Percentiles rank a stretch among this genome's conserved stretches.
Conservation (phyloP, 2,797 vertebrate species). For the Garrulus glandarius region DNA sequence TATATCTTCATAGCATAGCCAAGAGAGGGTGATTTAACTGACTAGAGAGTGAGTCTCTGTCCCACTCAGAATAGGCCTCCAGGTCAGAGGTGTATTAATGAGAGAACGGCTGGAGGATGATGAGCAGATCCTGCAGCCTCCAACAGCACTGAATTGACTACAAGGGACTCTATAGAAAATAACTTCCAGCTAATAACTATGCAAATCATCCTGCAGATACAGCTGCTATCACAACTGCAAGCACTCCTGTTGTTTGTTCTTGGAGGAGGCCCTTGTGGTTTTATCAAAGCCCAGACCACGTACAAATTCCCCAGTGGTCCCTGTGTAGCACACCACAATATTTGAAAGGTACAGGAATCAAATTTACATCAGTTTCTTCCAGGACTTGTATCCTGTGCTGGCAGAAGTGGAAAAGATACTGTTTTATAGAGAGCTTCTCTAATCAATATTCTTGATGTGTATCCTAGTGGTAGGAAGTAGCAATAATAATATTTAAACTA, state of each 20-base stretch:
- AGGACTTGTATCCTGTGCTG: neutral
- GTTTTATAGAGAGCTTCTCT: neutral
- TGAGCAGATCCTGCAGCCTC: neutral
- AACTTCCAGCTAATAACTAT: neutral
- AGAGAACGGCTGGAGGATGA: neutral
- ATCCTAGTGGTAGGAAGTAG: neutral
- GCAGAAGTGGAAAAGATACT: neutral
- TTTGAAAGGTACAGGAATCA: neutral
- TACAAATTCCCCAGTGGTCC: neutral
- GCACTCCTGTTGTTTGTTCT: neutral
- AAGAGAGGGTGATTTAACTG: constrained; percentile 4
- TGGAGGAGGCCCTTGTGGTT: fast-evolving
- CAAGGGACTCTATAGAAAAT: neutral
- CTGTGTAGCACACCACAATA: neutral
- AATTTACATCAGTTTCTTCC: neutral
- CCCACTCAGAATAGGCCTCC: neutral
- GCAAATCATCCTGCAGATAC: neutral
- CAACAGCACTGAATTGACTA: neutral
- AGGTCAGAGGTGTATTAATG: constrained; percentile 6
- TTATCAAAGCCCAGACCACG: neutral
- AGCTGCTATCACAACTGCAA: neutral
- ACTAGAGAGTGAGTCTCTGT: neutral
- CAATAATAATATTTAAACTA: neutral
- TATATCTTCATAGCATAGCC: neutral
- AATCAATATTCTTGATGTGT: neutral